These are phyloP conservation scores for Tenualosa thibaudeaui DNA, from an alignment of 2,797 vertebrate genomes.

Conservation along the genomic window DNA sequence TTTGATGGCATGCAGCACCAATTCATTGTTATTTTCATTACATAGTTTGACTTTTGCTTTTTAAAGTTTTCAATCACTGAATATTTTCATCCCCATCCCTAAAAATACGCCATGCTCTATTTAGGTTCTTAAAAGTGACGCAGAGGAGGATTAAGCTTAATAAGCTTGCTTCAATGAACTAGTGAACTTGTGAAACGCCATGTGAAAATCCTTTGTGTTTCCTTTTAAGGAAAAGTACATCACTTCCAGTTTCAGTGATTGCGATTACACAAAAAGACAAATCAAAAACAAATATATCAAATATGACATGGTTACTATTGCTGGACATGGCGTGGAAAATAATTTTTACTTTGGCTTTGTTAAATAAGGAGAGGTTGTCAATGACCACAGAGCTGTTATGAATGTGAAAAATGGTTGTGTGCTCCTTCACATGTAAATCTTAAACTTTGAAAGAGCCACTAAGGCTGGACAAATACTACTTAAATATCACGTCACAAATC, in stretches of 20 bases:
- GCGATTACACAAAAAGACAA: not conserved
- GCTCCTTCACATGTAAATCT: no score
- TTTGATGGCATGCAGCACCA: not conserved
- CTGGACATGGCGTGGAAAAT: no score
- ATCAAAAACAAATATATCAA: not conserved
- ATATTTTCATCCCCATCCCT: constrained; percentile 25
- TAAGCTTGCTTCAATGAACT: constrained; percentile 35
- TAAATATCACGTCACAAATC: no score
- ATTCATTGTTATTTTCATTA: not conserved
- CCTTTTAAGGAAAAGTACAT: constrained; percentile 7
- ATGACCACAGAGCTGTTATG: no score
- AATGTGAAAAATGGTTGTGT: no score
- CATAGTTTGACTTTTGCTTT: not conserved
- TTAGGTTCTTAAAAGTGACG: constrained; percentile 44
- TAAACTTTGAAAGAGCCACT: no score
- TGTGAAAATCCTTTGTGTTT: not conserved
- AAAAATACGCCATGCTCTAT: constrained; percentile 57
- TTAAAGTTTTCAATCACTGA: not conserved
- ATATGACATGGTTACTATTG: not conserved
- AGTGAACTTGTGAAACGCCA: constrained; percentile 32
- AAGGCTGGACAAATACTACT: no score
- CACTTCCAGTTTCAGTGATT: not conserved
- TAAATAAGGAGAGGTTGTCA: no score
- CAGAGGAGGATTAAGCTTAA: constrained; percentile 30
- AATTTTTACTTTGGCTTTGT: no score